These are phyloP conservation scores for Pachymerium ferrugineum DNA, from an alignment of 2,888 invertebrate species.

Conservation along the genomic window DNA sequence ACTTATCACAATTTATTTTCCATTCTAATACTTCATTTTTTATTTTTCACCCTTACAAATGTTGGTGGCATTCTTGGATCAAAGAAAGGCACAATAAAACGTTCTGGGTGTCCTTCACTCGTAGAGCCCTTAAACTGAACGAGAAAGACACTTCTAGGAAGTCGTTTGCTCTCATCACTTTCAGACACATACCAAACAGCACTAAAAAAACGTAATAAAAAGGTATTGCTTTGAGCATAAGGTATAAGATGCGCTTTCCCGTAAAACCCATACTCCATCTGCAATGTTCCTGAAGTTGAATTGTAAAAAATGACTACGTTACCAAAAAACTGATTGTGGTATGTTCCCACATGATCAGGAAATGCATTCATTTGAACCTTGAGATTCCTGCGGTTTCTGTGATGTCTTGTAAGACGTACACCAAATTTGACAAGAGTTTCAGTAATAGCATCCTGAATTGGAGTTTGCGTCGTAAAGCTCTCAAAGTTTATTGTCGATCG, in stretches of 20 bases:
- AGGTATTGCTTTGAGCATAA: not conserved
- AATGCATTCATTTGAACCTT: not conserved
- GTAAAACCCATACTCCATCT: conserved; percentile 36
- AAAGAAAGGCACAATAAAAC: conserved; percentile 33
- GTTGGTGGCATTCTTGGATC: conserved; percentile 35
- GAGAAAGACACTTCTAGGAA: conserved; percentile 30
- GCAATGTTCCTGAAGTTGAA: conserved; percentile 25
- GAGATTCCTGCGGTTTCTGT: not conserved
- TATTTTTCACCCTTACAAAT: conserved; percentile 33
- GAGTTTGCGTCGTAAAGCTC: not conserved
- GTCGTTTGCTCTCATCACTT: conserved; percentile 36
- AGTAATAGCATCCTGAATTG: not conserved
- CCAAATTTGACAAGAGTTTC: not conserved
- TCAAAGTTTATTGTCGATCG: not conserved
- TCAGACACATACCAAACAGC: conserved; percentile 36
- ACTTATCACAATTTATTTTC: too few species aligned
- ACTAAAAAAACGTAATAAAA: conserved; percentile 34
- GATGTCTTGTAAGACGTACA: not conserved
- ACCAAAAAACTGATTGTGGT: conserved; percentile 35
- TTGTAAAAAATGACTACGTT: conserved; percentile 31
- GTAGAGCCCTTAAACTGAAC: conserved; percentile 32
- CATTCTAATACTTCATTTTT: not conserved
- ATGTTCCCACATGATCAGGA: conserved; percentile 30
- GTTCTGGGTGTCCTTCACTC: not conserved
- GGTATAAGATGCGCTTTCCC: conserved; percentile 35